phyloP scores from a whole-genome alignment of 1,140 invertebrate genomes.

The Euura lappo region DNA sequence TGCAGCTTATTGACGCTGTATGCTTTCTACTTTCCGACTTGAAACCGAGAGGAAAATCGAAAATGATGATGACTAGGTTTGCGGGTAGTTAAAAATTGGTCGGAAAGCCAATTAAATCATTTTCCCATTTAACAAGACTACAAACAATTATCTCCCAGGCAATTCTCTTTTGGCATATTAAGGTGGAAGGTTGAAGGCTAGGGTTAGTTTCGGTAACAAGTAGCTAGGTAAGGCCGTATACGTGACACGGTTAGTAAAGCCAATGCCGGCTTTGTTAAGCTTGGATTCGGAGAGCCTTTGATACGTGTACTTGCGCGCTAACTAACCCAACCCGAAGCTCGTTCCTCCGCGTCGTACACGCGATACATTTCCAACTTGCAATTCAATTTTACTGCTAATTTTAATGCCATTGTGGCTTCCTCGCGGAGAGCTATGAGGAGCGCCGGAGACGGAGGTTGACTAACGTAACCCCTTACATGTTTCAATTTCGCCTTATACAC shows the following conservation, averaged over 20 bases:
- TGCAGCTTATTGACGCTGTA: not conserved
- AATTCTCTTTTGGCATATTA: not conserved
- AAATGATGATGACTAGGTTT: too few relatives aligned
- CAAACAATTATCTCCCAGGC: not conserved
- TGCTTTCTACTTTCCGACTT: not conserved
- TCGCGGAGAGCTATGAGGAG: slow-evolving; percentile 11
- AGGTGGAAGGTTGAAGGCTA: not conserved
- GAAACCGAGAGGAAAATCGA: not conserved
- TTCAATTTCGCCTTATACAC: not conserved
- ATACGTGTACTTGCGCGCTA: slow-evolving; percentile 64
- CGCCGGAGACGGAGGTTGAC: slow-evolving; percentile 45
- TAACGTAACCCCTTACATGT: slow-evolving; percentile 32
- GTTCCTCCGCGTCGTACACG: slow-evolving; percentile 20
- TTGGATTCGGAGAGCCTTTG: slow-evolving; percentile 63
- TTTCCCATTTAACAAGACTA: not conserved
- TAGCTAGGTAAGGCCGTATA: slow-evolving; percentile 58
- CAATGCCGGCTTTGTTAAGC: slow-evolving; percentile 60
- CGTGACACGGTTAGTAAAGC: slow-evolving; percentile 61
- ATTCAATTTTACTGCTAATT: slow-evolving; percentile 58
- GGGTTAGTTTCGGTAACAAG: slow-evolving; percentile 21
- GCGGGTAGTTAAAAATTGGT: too few relatives aligned
- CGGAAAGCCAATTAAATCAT: not conserved
- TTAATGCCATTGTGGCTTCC: slow-evolving; percentile 52
- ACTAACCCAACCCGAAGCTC: slow-evolving; percentile 56
- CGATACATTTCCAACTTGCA: slow-evolving; percentile 51